A percentile compares a stretch with the other conserved stretches of the same genome.
phyloP scores from a whole-genome alignment of 2,888 invertebrate genomes.

The Melieria crassipennis region DNA sequence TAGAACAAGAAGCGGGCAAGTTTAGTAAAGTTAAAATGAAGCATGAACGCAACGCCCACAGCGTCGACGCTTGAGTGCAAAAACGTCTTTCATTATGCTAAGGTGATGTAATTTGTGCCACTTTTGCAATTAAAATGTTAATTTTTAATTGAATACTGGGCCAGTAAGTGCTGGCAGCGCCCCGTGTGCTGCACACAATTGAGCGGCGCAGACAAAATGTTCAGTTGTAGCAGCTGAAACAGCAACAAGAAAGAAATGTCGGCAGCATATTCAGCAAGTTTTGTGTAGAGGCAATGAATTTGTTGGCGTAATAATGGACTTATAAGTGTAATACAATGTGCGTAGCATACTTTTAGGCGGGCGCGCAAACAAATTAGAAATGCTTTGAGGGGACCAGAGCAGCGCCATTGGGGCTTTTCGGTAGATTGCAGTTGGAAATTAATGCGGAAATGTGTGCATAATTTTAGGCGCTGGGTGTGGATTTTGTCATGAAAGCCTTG shows the following conservation, averaged over 20 bases:
- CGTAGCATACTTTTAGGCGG: conserved; percentile 17
- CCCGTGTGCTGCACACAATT: no score
- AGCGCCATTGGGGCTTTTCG: no score
- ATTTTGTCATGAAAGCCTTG: no score
- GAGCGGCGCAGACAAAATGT: no score
- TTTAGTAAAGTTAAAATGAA: neutral
- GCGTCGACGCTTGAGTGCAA: conserved; percentile 33
- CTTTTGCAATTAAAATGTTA: conserved; percentile 60
- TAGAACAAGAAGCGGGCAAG: neutral
- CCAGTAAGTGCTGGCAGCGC: neutral
- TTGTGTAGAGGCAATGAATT: neutral
- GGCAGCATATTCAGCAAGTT: neutral
- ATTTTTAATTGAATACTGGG: conserved; percentile 56
- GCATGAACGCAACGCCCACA: neutral
- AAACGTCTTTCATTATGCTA: conserved; percentile 37
- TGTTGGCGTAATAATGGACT: neutral
- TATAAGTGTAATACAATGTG: neutral
- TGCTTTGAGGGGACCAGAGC: no score
- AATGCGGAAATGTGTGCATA: no score
- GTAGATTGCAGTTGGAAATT: no score
- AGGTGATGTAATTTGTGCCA: conserved; percentile 20
- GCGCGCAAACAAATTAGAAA: neutral
- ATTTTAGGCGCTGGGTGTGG: no score
- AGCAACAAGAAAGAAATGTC: no score
- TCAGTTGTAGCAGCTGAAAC: no score